A percentile compares a stretch with the other conserved stretches of the same genome.
These are phyloP conservation scores for Panagrolaimus sp. DNA, from an alignment of 1,140 invertebrate genomes.

Conservation along the genomic window DNA sequence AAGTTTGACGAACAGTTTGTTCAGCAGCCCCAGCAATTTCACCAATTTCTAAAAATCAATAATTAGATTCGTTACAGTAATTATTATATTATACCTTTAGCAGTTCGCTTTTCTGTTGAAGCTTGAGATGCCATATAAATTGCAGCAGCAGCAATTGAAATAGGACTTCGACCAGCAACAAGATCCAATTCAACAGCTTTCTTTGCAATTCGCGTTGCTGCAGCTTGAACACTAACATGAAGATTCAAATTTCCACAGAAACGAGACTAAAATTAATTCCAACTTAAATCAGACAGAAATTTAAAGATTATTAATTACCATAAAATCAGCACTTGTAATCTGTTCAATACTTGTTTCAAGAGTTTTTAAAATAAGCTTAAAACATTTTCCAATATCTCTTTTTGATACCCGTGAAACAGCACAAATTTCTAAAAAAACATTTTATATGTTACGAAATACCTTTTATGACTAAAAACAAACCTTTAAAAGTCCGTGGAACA, in stretches of 20 bases:
- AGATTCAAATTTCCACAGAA: conserved; percentile 69
- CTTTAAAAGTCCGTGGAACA: conserved; percentile 94
- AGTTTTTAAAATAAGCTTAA: conserved; percentile 85
- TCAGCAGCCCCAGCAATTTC: conserved; percentile 98
- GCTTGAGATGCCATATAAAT: conserved; percentile 91
- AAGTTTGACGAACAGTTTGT: conserved; percentile 93
- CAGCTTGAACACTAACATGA: conserved; percentile 83
- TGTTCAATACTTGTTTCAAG: conserved; percentile 88
- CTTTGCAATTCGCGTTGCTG: conserved; percentile 89
- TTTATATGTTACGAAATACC: neutral
- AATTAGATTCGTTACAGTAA: neutral
- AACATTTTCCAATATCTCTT: conserved; percentile 95
- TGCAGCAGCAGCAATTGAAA: conserved; percentile 95
- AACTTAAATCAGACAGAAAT: no score
- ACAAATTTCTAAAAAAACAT: conserved; percentile 82
- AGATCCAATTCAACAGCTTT: conserved; percentile 94
- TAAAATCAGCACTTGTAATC: conserved; percentile 96
- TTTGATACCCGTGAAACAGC: conserved; percentile 97
- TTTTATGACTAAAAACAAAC: conserved; percentile 57
- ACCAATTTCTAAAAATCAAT: conserved; percentile 74
- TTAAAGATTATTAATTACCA: conserved; percentile 62
- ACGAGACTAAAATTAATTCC: conserved; percentile 63
- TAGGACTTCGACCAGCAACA: conserved; percentile 94
- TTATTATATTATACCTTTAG: conserved; percentile 32
- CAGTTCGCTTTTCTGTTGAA: conserved; percentile 38